Evolutionary conservation across 2,113 vertebrate species (phyloP).

Genomic region (Hydropotes inermis): DNA sequence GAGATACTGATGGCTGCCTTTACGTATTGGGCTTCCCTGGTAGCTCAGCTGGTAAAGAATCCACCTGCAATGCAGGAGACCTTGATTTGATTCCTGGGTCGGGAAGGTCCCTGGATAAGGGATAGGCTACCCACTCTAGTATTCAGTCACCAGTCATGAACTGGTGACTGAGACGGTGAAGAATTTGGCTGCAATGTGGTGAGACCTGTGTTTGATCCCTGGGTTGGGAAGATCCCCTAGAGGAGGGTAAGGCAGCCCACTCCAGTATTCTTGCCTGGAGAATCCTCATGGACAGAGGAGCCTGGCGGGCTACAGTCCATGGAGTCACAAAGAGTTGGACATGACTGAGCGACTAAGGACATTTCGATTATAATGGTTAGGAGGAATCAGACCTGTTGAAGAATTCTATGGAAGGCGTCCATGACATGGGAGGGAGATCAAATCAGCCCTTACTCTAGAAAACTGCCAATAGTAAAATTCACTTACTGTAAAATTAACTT

Average conservation of each 20-base stretch:
- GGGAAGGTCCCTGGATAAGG: neutral
- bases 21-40: fast-evolving
- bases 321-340: neutral
- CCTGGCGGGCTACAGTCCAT: neutral
- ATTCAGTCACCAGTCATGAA: too few relatives aligned
- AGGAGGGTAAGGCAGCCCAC: neutral
- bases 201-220: neutral
- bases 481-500: neutral
- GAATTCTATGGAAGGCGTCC: neutral
- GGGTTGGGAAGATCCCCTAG: neutral
- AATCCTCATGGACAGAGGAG: neutral
- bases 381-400: constrained; percentile 20
- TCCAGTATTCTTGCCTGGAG: neutral
- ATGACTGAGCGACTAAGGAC: neutral
- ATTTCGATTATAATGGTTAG: neutral
- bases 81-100: neutral
- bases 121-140: neutral
- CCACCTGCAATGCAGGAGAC: neutral
- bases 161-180: neutral
- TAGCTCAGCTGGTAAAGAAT: neutral
- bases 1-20: neutral
- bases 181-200: neutral
- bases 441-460: neutral
- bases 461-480: neutral
- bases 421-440: neutral